Conservation (phyloP, 1,140 invertebrate genomes). For the Metaphire vulgaris region DNA sequence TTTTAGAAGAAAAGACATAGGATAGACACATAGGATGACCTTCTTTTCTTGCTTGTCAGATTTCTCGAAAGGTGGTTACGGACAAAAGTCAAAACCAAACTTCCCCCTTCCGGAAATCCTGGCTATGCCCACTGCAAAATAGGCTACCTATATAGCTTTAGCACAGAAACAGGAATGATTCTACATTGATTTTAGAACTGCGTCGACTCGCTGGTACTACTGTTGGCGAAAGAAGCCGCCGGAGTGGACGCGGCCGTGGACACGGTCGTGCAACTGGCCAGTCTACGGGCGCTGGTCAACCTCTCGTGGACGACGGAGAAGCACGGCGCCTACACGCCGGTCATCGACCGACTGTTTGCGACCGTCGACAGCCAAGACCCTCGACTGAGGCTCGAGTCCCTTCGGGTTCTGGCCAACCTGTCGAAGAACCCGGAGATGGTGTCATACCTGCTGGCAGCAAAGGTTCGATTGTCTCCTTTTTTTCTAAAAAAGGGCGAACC, state of each 20-base stretch:
- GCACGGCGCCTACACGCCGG: conserved; percentile 42
- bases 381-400: conserved; percentile 54
- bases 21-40: too few species aligned
- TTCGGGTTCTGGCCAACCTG: conserved; percentile 62
- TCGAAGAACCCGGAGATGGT: conserved; percentile 61
- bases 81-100: too few species aligned
- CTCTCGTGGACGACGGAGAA: conserved; percentile 38
- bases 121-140: too few species aligned
- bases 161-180: too few species aligned
- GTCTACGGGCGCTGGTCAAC: conserved; percentile 47
- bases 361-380: conserved; percentile 34
- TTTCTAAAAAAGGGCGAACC: not conserved
- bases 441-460: conserved; percentile 59
- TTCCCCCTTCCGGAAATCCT: too few species aligned
- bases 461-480: conserved; percentile 53
- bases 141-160: too few species aligned
- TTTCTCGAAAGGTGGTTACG: too few species aligned
- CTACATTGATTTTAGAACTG: conserved; percentile 34
- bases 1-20: too few species aligned
- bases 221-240: conserved; percentile 35
- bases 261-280: conserved; percentile 39
- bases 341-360: conserved; percentile 40
- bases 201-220: conserved; percentile 40
- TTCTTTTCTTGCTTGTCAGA: too few species aligned
- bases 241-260: too few species aligned